A percentile compares a stretch with the other conserved stretches of the same genome.
These are phyloP conservation scores for Callopanchax toddi DNA, from an alignment of 2,113 vertebrate species.

Conservation along the genomic window DNA sequence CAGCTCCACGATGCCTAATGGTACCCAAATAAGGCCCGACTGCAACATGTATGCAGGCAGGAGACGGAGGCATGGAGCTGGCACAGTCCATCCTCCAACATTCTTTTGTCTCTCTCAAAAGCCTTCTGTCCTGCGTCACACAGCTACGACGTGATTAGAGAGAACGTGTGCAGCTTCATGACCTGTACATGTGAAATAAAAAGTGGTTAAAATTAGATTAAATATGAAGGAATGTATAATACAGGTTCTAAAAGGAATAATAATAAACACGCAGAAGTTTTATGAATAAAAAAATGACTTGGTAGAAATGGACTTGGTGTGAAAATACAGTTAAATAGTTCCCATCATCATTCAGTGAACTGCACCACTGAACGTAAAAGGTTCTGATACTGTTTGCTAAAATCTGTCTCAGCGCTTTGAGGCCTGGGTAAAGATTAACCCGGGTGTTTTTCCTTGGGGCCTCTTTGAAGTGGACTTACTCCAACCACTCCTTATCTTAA, in stretches of 20 bases:
- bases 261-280: neutral
- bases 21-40: constrained; percentile 79
- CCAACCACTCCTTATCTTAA: constrained; percentile 74
- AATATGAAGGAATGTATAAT: too few relatives aligned
- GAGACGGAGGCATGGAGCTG: constrained; percentile 69
- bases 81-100: constrained; percentile 60
- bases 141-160: constrained; percentile 25
- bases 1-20: constrained; percentile 37
- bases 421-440: constrained; percentile 75
- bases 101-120: constrained; percentile 68
- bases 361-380: constrained; percentile 8
- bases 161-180: constrained; percentile 14
- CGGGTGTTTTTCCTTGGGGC: constrained; percentile 61
- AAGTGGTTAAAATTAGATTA: constrained; percentile 2
- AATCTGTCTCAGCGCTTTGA: constrained; percentile 45
- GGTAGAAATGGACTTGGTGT: constrained; percentile 9
- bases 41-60: constrained; percentile 51
- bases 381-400: constrained; percentile 41
- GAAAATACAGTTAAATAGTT: constrained; percentile 9
- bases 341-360: neutral
- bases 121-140: constrained; percentile 60
- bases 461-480: constrained; percentile 77
- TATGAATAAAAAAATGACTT: neutral
- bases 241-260: too few relatives aligned
- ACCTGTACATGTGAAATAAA: constrained; percentile 12